These are phyloP conservation scores for Drosophila murphyi DNA, from an alignment of 1,140 invertebrate genomes.

Conservation along the genomic window DNA sequence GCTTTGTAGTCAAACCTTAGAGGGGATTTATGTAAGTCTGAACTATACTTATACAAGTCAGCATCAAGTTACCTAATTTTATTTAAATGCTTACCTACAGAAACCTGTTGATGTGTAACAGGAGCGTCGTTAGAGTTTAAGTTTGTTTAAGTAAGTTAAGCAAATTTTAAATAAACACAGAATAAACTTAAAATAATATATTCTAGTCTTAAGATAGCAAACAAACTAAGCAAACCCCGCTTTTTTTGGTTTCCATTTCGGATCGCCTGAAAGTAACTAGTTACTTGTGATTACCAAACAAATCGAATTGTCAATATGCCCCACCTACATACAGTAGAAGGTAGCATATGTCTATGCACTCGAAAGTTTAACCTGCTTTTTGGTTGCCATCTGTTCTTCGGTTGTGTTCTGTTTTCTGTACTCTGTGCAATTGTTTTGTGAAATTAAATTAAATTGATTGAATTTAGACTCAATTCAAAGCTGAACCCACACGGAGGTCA, in stretches of 20 bases:
- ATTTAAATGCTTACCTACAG: constrained; percentile 1
- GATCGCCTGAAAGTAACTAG: too few species aligned
- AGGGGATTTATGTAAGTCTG: background rate
- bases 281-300: background rate
- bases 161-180: too few species aligned
- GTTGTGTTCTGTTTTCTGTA: constrained; percentile 14
- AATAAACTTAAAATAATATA: too few species aligned
- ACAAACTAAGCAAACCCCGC: too few species aligned
- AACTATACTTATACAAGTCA: background rate
- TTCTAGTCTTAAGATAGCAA: too few species aligned
- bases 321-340: background rate
- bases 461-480: constrained; percentile 69
- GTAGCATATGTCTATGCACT: constrained; percentile 7
- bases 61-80: background rate
- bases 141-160: too few species aligned
- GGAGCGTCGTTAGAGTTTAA: too few species aligned
- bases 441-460: constrained; percentile 81
- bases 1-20: background rate
- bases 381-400: constrained; percentile 9
- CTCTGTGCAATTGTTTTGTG: constrained; percentile 70
- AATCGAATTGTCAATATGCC: constrained; percentile 17
- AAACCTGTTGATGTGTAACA: background rate
- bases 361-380: constrained; percentile 22
- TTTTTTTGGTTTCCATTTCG: too few species aligned
- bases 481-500: constrained; percentile 61